These are phyloP conservation scores for Myotis daubentonii DNA, from an alignment of 2,797 vertebrate genomes.

Conservation along the genomic window DNA sequence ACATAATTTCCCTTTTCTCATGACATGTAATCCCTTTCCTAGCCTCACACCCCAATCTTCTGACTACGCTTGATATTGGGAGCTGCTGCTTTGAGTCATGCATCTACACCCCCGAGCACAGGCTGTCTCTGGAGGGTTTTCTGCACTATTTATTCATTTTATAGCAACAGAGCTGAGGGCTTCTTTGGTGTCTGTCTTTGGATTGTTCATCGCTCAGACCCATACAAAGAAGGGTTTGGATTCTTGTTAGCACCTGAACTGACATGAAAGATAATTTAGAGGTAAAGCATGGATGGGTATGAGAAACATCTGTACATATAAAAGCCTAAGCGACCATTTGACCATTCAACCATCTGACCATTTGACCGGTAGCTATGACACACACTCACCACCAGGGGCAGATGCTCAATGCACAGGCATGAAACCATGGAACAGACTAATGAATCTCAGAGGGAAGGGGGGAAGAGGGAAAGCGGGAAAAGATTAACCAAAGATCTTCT, in stretches of 20 bases:
- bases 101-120: not conserved
- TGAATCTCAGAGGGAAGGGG: no score
- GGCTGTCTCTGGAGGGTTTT: not conserved
- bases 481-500: no score
- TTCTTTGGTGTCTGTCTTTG: conserved; percentile 17
- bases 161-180: not conserved
- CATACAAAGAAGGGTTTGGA: conserved; percentile 9
- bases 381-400: no score
- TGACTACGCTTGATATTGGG: not conserved
- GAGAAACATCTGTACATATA: not conserved
- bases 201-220: not conserved
- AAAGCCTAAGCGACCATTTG: no score
- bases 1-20: conserved; percentile 73
- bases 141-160: conserved; percentile 42
- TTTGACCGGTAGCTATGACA: no score
- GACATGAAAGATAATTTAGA: conserved; percentile 42
- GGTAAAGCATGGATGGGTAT: not conserved
- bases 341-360: no score
- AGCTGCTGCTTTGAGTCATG: conserved; percentile 30
- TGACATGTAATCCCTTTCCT: conserved; percentile 70
- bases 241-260: conserved; percentile 33
- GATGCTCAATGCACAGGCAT: no score
- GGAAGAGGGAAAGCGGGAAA: no score
- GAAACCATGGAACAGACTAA: no score
- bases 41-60: conserved; percentile 54